These are phyloP conservation scores for Chloroceryle amazona DNA, from an alignment of 2,797 vertebrate species.

Conservation along the genomic window DNA sequence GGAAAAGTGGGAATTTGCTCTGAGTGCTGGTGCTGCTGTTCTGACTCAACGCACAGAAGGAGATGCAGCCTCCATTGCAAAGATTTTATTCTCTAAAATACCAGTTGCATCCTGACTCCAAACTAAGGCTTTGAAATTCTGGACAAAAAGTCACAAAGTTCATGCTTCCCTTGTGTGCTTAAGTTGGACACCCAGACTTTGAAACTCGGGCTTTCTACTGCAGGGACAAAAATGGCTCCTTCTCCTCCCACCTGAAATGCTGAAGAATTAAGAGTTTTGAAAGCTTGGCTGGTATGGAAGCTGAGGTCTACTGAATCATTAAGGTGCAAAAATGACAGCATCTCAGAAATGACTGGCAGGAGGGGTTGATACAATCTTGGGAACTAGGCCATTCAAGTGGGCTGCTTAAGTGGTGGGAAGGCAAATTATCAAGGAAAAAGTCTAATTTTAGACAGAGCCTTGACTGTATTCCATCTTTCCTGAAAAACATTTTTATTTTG, in stretches of 20 bases:
- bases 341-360: background rate
- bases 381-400: background rate
- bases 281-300: background rate
- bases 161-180: background rate
- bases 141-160: background rate
- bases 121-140: background rate
- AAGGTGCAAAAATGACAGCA: background rate
- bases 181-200: background rate
- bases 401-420: background rate
- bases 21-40: background rate
- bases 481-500: background rate
- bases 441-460: background rate
- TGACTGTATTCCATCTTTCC: background rate
- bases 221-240: background rate
- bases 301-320: background rate
- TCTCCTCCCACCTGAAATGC: background rate
- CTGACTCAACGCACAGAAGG: background rate
- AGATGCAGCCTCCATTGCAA: background rate
- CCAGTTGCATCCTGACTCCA: background rate
- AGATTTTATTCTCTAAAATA: background rate
- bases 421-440: background rate
- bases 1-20: background rate
- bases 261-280: background rate
- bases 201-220: background rate
- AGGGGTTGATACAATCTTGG: background rate